Percentiles rank a stretch among this genome's conserved stretches.
Evolutionary conservation across 2,888 invertebrate genomes (phyloP).

Genomic region (Periphyllus acericola): DNA sequence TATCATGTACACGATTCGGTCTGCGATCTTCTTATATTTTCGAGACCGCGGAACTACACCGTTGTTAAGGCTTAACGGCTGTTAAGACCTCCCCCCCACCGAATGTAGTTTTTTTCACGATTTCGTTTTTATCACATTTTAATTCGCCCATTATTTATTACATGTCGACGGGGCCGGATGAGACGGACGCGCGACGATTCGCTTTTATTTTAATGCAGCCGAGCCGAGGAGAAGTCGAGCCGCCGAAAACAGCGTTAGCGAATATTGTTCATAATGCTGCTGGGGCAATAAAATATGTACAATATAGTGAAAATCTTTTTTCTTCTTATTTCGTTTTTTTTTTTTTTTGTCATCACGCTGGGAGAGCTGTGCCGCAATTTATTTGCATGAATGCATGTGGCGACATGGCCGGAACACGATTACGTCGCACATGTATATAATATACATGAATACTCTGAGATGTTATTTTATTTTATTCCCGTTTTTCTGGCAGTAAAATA

Average conservation of each 20-base stretch:
- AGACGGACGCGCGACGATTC: neutral
- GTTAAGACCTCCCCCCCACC: too few species aligned
- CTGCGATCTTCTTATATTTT: too few species aligned
- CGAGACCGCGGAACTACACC: too few species aligned
- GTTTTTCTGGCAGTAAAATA: neutral
- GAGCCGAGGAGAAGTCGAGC: neutral
- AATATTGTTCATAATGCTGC: neutral
- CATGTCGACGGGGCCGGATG: neutral
- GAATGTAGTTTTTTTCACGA: too few species aligned
- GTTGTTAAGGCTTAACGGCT: too few species aligned
- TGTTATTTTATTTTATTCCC: neutral
- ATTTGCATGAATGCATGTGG: conserved; percentile 6
- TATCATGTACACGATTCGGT: too few species aligned
- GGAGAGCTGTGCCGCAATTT: neutral
- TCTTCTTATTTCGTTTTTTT: neutral
- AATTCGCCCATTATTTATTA: neutral
- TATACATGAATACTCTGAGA: neutral
- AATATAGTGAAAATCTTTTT: neutral
- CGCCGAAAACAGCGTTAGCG: neutral
- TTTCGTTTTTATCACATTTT: neutral
- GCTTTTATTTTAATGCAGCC: neutral
- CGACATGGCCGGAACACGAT: neutral
- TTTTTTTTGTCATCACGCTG: neutral
- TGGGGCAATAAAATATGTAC: neutral
- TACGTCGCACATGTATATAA: neutral